phyloP scores from a whole-genome alignment of 37 sponge, comb jelly and placozoan genomes.

The Ianthella basta region DNA sequence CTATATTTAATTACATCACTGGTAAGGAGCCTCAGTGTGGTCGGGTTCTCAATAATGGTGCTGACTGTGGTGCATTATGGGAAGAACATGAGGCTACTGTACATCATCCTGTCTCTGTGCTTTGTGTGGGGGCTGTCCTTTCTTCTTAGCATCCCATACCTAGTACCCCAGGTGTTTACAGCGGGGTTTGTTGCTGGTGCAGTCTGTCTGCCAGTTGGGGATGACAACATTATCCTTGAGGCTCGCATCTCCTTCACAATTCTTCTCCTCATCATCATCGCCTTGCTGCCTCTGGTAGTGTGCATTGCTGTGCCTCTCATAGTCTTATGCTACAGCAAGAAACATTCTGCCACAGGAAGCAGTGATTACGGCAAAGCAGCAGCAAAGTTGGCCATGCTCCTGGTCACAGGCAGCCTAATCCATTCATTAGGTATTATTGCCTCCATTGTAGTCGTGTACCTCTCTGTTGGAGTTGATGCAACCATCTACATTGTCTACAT shows the following conservation, averaged over 20 bases:
- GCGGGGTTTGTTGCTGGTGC: background rate
- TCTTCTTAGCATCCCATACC: no score
- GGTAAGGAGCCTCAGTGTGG: no score
- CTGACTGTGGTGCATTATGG: no score
- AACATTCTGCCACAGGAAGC: background rate
- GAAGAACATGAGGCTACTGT: no score
- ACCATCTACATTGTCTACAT: no score
- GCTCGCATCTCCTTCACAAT: background rate
- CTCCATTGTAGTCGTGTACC: no score
- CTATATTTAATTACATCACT: no score
- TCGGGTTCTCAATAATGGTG: no score
- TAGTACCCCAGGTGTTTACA: background rate
- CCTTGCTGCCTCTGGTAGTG: background rate
- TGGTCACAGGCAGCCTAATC: background rate
- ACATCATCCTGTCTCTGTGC: no score
- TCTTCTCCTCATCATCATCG: background rate
- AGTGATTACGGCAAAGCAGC: background rate
- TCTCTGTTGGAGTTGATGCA: no score
- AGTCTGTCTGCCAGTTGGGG: background rate
- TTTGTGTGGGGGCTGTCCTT: no score
- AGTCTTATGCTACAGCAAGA: background rate
- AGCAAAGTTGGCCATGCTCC: background rate
- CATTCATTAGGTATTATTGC: background rate
- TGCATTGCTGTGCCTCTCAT: background rate
- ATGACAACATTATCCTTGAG: background rate